Evolutionary conservation across 2,888 invertebrate species (phyloP), one percentile per base, ranked within the genome.

Genomic region (Formica aserva): DNA sequence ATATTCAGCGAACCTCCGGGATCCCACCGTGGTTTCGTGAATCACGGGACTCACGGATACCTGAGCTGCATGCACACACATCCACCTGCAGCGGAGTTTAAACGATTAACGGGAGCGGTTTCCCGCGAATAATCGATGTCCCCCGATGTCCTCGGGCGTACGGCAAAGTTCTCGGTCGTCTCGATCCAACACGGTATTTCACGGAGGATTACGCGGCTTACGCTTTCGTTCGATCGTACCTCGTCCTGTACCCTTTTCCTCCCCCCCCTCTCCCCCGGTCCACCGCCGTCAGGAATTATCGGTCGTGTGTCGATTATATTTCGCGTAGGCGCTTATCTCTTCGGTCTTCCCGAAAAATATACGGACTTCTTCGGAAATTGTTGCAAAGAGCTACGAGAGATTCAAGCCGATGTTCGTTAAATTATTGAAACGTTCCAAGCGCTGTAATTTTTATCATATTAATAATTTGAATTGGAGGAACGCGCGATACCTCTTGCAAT

Each of bases 151-250:
- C 90, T 90, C 88, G 87, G 85, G 84, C 88, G 90, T 84, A 87
- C 90, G 89, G 86, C 89, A 89, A 91, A 91, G 90, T 91, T 91
- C 90, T 88, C 90, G 90, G 80, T 72, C 85, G 85, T 86, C 90
- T 88, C 91, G 90, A 92, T 89, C 90, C 91, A 63, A 88, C 91
- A 85, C 92, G 88, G 90, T 92, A 93, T 93, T 93, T 93, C 92
- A 93, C 91, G 84, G 87, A 62, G 92, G 93, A 93, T 93, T 93
- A 93, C 87, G 83, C 84, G 90, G 92, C 91, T 93, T 91, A 91
- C 91, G 91, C 88, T 92, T 92, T 91, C 92, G 90, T 92, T 92
- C 89, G 90, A 89, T 90, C 89, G 82, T 71, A 67, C 38, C 76
- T 55, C 32, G 60, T 62, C 65, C 85, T 66, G 71, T 18, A 63